phyloP scores from a whole-genome alignment of 2,797 vertebrate species.

The Sebastes nivosus region DNA sequence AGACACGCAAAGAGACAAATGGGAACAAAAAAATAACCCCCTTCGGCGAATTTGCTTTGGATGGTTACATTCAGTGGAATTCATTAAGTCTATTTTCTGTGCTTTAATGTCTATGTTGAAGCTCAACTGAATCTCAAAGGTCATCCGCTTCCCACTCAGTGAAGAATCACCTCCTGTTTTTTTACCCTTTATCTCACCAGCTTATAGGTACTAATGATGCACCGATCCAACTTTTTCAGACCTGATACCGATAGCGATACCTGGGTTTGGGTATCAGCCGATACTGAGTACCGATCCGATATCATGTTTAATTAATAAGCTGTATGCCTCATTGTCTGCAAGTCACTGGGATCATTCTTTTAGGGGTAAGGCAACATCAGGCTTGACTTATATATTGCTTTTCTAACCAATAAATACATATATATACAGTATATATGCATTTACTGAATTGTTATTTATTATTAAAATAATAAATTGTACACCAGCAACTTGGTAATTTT shows the following conservation, averaged over 20 bases:
- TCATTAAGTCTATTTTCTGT: background rate
- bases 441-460: too few species aligned
- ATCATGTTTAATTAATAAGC: too few species aligned
- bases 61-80: background rate
- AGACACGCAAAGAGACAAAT: background rate
- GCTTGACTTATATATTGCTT: too few species aligned
- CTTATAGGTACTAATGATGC: background rate
- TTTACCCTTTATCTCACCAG: conserved; percentile 2
- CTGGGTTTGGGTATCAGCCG: fast-evolving
- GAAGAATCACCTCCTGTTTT: background rate
- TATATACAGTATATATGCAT: too few species aligned
- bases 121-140: background rate
- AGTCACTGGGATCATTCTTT: too few species aligned
- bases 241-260: too few species aligned
- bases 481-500: too few species aligned
- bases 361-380: too few species aligned
- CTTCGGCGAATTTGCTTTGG: background rate
- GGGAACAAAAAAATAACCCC: background rate
- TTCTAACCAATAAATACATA: too few species aligned
- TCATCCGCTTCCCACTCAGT: background rate
- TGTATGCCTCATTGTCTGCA: fast-evolving
- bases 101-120: background rate
- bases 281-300: too few species aligned
- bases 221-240: too few species aligned
- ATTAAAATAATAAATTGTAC: too few species aligned